These are phyloP conservation scores for Perithous albicinctus DNA, from an alignment of 2,888 invertebrate species.

Conservation along the genomic window DNA sequence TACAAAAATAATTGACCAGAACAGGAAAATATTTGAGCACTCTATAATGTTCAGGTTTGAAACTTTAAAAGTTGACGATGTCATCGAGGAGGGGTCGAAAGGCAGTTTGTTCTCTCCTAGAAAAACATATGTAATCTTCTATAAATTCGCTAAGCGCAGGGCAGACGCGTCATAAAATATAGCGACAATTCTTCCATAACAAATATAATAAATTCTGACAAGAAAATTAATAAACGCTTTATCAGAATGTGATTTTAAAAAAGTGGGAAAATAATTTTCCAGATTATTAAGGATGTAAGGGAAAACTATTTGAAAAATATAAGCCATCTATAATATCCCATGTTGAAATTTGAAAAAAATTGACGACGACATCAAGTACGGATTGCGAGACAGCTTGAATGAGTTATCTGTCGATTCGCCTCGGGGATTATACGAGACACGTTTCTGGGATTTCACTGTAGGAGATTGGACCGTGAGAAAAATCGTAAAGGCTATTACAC, in stretches of 20 bases:
- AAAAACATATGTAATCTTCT: neutral
- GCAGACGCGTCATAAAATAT: neutral
- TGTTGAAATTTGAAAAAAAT: neutral
- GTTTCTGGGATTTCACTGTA: slow-evolving; percentile 51
- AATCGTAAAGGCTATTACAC: slow-evolving; percentile 62
- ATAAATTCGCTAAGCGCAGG: too few species aligned
- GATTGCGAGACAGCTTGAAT: slow-evolving; percentile 17
- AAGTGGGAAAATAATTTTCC: slow-evolving; percentile 1
- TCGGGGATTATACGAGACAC: slow-evolving; percentile 47
- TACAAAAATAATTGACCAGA: too few species aligned
- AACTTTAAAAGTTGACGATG: too few species aligned
- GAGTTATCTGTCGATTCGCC: slow-evolving; percentile 27
- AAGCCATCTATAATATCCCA: slow-evolving; percentile 1
- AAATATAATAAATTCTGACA: neutral
- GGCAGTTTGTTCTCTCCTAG: too few species aligned
- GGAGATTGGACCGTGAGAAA: slow-evolving; percentile 65
- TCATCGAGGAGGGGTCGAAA: too few species aligned
- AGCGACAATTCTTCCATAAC: neutral
- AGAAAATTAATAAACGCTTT: neutral
- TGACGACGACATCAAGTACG: neutral
- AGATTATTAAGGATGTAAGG: neutral
- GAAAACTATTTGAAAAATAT: neutral
- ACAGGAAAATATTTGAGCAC: too few species aligned
- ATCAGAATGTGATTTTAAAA: neutral
- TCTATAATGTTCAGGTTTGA: too few species aligned